Evolutionary conservation across 2,113 vertebrate species (phyloP), one percentile per base, ranked within the genome.

Genomic region (Alethe diademata): DNA sequence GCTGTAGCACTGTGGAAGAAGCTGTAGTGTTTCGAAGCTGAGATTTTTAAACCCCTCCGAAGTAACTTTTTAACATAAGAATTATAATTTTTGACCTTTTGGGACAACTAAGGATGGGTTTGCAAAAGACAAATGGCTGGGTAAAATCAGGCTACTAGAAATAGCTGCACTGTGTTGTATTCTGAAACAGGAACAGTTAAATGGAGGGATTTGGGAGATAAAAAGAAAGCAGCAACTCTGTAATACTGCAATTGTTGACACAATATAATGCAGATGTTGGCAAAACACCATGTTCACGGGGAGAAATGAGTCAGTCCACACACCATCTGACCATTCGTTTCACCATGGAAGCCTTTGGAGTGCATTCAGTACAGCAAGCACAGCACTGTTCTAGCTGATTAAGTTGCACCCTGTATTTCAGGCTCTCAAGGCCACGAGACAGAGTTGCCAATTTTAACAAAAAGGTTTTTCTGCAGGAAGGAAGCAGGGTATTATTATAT

Each of bases 331-430:
- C 92, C 90, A 84, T 90, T 88, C 16, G 0, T 83, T 94, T 60
- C 48, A 70, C 82, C 1, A 2, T 48, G 85, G 85, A 95, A 90
- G 78, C 90, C 82, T 96, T 95, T 86, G 60, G 81, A 92, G 75
- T 53, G 83, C 71, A 33, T 60, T 90, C 92, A 83, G 72, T 76
- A 93, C 51, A 88, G 87, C 90, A 93, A 97, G 71, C 74, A 83
- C 90, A 92, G 92, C 94, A 95, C 88, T 94, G 93, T 96, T 96
- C 78, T 74, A 94, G 88, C 88, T 94, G 95, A 97, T 96, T 97
- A 97, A 95, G 85, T 96, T 80, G 81, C 78, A 93, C 85, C 47
- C 86, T 84, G 71, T 88, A 96, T 94, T 97, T 95, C 94, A 93
- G 85, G 40, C 78, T 94, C 67, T 95, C 71, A 88, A 93, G 78